Percentiles rank a stretch among this genome's conserved stretches.
These are phyloP conservation scores for Philantomba maxwellii DNA, from an alignment of 2,113 vertebrate species.

Conservation along the genomic window DNA sequence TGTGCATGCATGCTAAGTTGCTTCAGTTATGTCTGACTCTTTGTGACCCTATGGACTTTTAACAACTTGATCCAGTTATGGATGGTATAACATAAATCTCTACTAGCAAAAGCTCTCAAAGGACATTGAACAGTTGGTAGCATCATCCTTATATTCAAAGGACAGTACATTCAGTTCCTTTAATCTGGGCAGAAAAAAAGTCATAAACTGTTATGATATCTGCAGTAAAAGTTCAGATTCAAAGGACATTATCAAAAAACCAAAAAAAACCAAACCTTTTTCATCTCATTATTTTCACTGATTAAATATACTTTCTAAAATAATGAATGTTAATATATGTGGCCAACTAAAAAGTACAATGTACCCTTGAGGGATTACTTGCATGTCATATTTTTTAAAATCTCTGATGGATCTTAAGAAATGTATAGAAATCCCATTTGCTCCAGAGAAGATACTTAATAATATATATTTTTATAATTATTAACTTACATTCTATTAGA, in stretches of 20 bases:
- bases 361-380: not conserved
- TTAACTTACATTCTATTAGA: not conserved
- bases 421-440: not conserved
- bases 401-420: not conserved
- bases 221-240: not conserved
- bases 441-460: not conserved
- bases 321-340: not conserved
- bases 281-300: not conserved
- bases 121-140: not conserved
- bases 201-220: not conserved
- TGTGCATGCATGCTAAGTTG: not conserved
- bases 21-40: not conserved
- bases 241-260: not conserved
- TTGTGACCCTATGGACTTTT: not conserved
- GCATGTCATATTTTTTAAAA: not conserved
- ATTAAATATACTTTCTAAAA: conserved; percentile 15
- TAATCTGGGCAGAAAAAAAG: not conserved
- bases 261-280: not conserved
- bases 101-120: not conserved
- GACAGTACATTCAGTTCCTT: not conserved
- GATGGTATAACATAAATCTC: not conserved
- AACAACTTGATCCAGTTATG: not conserved
- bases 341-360: not conserved
- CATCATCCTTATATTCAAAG: not conserved
- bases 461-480: not conserved